Evolutionary conservation across 1,140 invertebrate genomes (phyloP).

Genomic region (Drosophila grimshawi): DNA sequence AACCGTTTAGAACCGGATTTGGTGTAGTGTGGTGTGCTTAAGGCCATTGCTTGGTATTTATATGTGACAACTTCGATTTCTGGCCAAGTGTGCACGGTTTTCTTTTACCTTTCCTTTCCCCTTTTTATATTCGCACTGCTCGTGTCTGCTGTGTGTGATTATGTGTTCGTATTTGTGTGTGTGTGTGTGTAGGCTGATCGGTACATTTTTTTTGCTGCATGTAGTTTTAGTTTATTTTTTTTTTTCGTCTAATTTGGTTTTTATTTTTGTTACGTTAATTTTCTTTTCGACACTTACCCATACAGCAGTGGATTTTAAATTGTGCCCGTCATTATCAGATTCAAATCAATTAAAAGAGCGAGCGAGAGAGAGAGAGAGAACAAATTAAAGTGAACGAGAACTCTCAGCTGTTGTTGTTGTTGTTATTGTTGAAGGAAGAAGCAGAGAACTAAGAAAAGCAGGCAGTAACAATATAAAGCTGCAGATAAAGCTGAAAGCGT

Average conservation of each 20-base stretch:
- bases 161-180: conserved; percentile 23
- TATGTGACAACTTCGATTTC: conserved; percentile 50
- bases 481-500: conserved; percentile 62
- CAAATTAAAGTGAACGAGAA: conserved; percentile 10
- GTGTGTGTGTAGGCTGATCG: conserved; percentile 40
- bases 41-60: conserved; percentile 52
- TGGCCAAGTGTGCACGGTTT: conserved; percentile 58
- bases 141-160: conserved; percentile 8
- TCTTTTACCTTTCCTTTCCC: conserved; percentile 24
- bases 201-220: conserved; percentile 48
- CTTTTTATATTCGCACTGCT: conserved; percentile 13
- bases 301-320: conserved; percentile 63
- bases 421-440: conserved; percentile 47
- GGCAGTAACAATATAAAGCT: conserved; percentile 40
- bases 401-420: conserved; percentile 62
- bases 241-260: conserved; percentile 45
- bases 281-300: conserved; percentile 64
- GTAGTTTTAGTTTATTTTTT: conserved; percentile 44
- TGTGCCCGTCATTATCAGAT: conserved; percentile 53
- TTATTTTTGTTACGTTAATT: conserved; percentile 67
- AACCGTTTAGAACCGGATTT: conserved; percentile 77
- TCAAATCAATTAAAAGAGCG: conserved; percentile 53
- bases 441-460: conserved; percentile 19
- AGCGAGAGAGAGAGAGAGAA: conserved; percentile 13
- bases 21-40: conserved; percentile 47